Evolutionary conservation across 2,797 vertebrate species (phyloP), one percentile per base, ranked within the genome.

Genomic region (Sarcophilus harrisii): DNA sequence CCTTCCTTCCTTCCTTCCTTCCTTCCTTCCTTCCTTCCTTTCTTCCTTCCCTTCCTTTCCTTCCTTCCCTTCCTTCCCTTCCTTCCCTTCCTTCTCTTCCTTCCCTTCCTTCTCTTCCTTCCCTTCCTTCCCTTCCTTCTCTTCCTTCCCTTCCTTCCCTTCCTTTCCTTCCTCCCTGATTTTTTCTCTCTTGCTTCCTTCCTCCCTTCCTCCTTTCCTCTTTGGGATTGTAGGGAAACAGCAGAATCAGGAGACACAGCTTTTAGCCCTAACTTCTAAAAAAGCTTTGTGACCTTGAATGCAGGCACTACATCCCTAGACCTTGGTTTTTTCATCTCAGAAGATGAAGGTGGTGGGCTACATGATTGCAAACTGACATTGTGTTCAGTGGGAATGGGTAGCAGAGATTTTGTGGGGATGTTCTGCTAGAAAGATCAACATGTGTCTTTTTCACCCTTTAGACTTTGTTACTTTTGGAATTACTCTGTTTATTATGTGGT

Each of bases 391-490:
- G n/a, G 66, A 38, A 45, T 45, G n/a, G 18, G 38, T 45, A 11
- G 2, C 11, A 9, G 21, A 21, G 92, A 10, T 38, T 29, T 81
- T 81, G 52, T 94, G 90, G 32, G 32, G 58, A 45, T 90, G 12
- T 60, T 81, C n/a, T 28, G 49, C 38, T 57, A 92, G 32, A 90
- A 52, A 90, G 73, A 66, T 62, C 60, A n/a, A 1, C 24, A 52
- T 57, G 60, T 57, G 38, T 12, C 58, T 91, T 87, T 90, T 92
- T 57, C 30, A 81, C 58, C 57, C 12, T 81, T 24, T 49, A 27
- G 49, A 90, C n/a, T 12, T 0, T 92, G 94, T 90, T 13, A 27
- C 95, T 96, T 95, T 96, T 93, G 91, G 73, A 89, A 92, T 87
- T 27, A 59, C 38, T 93, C 11, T 87, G 73, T 87, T 87, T 87